These are phyloP conservation scores for Apodemus sylvaticus DNA, from an alignment of 2,113 vertebrate species.

Conservation along the genomic window DNA sequence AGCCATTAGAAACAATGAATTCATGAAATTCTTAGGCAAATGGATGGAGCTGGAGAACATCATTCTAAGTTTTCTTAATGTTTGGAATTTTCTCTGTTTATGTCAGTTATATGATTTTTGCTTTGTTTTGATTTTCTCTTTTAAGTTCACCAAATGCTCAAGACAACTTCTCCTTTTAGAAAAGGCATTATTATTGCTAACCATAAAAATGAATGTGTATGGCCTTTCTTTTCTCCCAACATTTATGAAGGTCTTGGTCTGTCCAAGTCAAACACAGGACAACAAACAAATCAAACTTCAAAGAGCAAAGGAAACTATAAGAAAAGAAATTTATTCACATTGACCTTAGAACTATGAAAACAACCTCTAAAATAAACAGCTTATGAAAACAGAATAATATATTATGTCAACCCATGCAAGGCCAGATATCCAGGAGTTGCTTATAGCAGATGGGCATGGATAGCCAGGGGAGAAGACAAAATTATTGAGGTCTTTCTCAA, in stretches of 20 bases:
- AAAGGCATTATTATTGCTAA: slow-evolving; percentile 51
- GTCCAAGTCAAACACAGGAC: slow-evolving; percentile 59
- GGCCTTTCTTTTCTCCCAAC: neutral
- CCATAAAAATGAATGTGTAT: slow-evolving; percentile 55
- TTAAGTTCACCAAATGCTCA: slow-evolving; percentile 36
- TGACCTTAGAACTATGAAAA: slow-evolving; percentile 78
- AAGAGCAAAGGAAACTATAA: slow-evolving; percentile 76
- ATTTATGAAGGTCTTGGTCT: slow-evolving; percentile 63
- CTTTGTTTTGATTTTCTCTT: neutral
- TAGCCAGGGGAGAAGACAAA: slow-evolving; percentile 48
- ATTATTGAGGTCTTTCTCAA: slow-evolving; percentile 27
- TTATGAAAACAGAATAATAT: slow-evolving; percentile 67
- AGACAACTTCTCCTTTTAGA: slow-evolving; percentile 47
- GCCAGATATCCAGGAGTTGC: slow-evolving; percentile 51
- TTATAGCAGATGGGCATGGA: slow-evolving; percentile 46
- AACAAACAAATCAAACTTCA: slow-evolving; percentile 74
- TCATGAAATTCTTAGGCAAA: no score
- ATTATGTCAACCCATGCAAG: slow-evolving; percentile 1
- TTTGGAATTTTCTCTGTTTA: neutral
- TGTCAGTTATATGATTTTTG: neutral
- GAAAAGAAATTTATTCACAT: slow-evolving; percentile 71
- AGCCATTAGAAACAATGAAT: no score
- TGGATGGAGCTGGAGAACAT: no score
- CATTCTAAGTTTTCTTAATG: slow-evolving; percentile 27
- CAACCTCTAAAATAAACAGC: slow-evolving; percentile 75